Evolutionary conservation across 30 jellyfish, hydroid and myxozoan genomes (phyloP).

Genomic region (Hydra vulgaris): DNA sequence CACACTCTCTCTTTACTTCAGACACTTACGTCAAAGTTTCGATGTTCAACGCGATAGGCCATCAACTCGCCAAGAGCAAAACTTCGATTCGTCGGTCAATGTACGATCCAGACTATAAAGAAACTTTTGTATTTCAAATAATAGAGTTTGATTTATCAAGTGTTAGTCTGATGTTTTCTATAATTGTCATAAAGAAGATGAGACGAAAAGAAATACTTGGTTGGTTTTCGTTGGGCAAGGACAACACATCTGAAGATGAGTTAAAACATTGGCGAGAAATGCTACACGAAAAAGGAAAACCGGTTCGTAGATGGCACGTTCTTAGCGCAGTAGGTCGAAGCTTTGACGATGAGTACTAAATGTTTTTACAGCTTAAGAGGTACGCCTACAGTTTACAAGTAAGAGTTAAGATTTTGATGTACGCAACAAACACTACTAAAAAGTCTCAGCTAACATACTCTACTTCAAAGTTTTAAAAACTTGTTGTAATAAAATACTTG

Average conservation of each 20-base stretch:
- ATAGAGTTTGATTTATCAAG: slow-evolving; percentile 92
- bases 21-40: slow-evolving; percentile 95
- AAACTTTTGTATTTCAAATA: slow-evolving; percentile 84
- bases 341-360: slow-evolving; percentile 40
- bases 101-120: slow-evolving; percentile 97
- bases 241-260: slow-evolving; percentile 93
- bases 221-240: slow-evolving; percentile 93
- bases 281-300: slow-evolving; percentile 90
- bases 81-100: slow-evolving; percentile 93
- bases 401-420: too few species aligned
- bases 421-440: too few species aligned
- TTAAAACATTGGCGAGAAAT: slow-evolving; percentile 86
- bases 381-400: too few species aligned
- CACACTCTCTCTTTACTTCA: slow-evolving; percentile 22
- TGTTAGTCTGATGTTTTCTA: slow-evolving; percentile 90
- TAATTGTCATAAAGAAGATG: slow-evolving; percentile 78
- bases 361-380: too few species aligned
- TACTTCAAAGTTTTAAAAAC: too few species aligned
- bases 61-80: slow-evolving; percentile 91
- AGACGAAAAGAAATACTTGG: slow-evolving; percentile 90
- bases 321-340: slow-evolving; percentile 73
- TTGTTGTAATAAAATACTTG: too few species aligned
- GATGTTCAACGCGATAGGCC: slow-evolving; percentile 94
- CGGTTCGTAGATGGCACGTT: slow-evolving; percentile 91
- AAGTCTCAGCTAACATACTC: too few species aligned